phyloP scores from a whole-genome alignment of 2,113 vertebrate genomes.

The Gavia stellata region DNA sequence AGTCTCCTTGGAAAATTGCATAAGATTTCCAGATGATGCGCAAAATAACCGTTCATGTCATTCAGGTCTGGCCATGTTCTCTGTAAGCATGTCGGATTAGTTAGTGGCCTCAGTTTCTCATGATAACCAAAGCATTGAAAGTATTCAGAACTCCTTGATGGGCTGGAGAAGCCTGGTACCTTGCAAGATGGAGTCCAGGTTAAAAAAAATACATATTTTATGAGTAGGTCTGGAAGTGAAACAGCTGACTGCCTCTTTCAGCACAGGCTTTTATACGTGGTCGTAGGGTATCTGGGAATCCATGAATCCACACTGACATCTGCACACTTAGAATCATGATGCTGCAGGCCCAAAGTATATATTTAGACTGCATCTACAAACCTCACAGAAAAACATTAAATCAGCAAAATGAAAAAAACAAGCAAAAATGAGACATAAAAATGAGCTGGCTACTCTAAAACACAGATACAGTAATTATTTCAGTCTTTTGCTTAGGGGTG shows the following conservation, averaged over 20 bases:
- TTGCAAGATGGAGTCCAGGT: not conserved
- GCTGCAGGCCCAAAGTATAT: constrained; percentile 50
- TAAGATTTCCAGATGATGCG: not conserved
- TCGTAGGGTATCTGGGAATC: constrained; percentile 19
- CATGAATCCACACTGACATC: constrained; percentile 60
- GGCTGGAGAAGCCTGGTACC: not conserved
- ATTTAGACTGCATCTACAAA: constrained; percentile 55
- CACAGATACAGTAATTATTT: constrained; percentile 72
- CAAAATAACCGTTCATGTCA: not conserved
- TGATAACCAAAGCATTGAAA: not conserved
- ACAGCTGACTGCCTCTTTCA: constrained; percentile 16
- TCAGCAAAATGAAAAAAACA: constrained; percentile 57
- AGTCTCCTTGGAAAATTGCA: not conserved
- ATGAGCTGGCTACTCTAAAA: constrained; percentile 65
- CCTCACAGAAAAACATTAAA: constrained; percentile 62
- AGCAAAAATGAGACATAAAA: constrained; percentile 63
- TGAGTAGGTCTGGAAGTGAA: constrained; percentile 10
- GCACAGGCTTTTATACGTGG: constrained; percentile 2
- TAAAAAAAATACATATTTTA: not conserved
- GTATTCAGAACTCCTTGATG: not conserved
- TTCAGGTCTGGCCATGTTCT: not conserved
- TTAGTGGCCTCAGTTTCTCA: not conserved
- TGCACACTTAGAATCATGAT: constrained; percentile 46
- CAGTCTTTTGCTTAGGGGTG: constrained; percentile 67
- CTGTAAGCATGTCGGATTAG: not conserved